These are phyloP conservation scores for Chromoteleia sp. DNA, from an alignment of 2,888 invertebrate species.

Conservation along the genomic window DNA sequence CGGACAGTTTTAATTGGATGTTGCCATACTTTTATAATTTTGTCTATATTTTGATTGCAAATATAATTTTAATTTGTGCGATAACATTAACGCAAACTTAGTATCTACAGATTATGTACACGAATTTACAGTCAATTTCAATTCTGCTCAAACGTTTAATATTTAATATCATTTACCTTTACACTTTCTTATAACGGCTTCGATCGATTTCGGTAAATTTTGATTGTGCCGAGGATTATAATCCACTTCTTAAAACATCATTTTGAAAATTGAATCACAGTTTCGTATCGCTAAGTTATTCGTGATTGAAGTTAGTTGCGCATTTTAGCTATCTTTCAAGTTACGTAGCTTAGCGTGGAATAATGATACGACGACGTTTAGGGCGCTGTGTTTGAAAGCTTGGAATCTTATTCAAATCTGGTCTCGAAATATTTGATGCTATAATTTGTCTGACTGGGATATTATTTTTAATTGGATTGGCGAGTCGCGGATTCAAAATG, in stretches of 20 bases:
- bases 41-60: too few relatives aligned
- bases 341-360: conserved; percentile 50
- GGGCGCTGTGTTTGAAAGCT: conserved; percentile 22
- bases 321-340: conserved; percentile 45
- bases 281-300: conserved; percentile 48
- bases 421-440: conserved; percentile 45
- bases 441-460: conserved; percentile 34
- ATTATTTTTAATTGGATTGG: conserved; percentile 58
- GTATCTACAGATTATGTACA: too few relatives aligned
- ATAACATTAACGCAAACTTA: too few relatives aligned
- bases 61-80: too few relatives aligned
- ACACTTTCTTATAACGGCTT: neutral
- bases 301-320: conserved; percentile 44
- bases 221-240: conserved; percentile 36
- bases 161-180: neutral
- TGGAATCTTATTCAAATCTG: conserved; percentile 57
- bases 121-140: too few relatives aligned
- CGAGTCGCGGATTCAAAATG: conserved; percentile 5
- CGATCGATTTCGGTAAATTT: conserved; percentile 27
- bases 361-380: conserved; percentile 45
- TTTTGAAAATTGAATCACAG: conserved; percentile 58
- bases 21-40: too few relatives aligned
- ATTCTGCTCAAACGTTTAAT: too few relatives aligned
- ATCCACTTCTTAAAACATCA: conserved; percentile 39
- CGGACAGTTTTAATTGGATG: too few relatives aligned